Percentiles rank a stretch among this genome's conserved stretches.
Conservation (phyloP, 2,888 invertebrate species). For the Apamea anceps region DNA sequence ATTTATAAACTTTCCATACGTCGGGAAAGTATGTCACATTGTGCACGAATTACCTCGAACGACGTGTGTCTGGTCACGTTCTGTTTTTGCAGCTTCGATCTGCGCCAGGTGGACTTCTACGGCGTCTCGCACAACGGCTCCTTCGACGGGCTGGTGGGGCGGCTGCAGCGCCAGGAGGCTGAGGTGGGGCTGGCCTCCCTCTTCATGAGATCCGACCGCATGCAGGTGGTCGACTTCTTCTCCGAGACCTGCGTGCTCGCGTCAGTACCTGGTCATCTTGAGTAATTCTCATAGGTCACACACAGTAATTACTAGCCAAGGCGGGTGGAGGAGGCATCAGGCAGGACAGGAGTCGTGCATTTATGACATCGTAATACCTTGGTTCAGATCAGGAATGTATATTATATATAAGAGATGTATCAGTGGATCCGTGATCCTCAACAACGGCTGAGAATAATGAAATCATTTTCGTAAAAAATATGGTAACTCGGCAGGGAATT, state of each 20-base stretch:
- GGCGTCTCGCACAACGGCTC: constrained; percentile 90
- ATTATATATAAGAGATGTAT: no score
- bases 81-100: constrained; percentile 72
- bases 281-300: not conserved
- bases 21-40: not conserved
- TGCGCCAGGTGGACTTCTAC: constrained; percentile 83
- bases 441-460: not conserved
- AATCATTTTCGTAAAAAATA: not conserved
- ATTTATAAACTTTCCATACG: not conserved
- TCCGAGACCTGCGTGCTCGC: constrained; percentile 87
- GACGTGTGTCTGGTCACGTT: not conserved
- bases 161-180: constrained; percentile 88
- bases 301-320: no score
- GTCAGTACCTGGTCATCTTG: constrained; percentile 63
- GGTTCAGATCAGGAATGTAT: not conserved
- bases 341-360: no score
- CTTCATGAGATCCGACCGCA: constrained; percentile 91
- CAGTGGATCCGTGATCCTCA: not conserved
- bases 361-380: not conserved
- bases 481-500: not conserved
- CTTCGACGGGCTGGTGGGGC: constrained; percentile 90
- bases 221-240: constrained; percentile 87
- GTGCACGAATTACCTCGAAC: not conserved
- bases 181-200: constrained; percentile 88
- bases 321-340: not conserved